Base-by-base conservation (phyloP, 2,797 vertebrate species). In the Glyptemys insculpta region DNA sequence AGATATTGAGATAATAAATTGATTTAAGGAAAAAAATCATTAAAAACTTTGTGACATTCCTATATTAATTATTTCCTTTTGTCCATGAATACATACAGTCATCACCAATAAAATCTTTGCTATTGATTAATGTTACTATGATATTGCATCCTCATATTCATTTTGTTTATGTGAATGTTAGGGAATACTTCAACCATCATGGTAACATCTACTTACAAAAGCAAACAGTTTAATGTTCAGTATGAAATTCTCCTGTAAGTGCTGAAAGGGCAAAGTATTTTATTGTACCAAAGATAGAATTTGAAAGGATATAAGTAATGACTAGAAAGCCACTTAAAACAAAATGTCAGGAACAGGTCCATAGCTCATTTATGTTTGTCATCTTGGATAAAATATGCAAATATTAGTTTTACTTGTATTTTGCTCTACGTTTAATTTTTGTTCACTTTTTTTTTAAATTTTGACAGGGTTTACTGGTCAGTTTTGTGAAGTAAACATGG, bases 381-480 rank as follows among this genome's bases (percentile, higher is more conserved):
- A 19, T 86, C 12, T 81, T 81, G 47, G 57, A 89, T 5, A 54
- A 83, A 81, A 50, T 57, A 2, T 84, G 19, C 3, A 15, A 87
- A 68, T 83, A 49, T 53, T 47, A 37, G 19, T 80, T 34, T 68
- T 31, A 12, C 68, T 11, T 84, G 16, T 76, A 4, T 91, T 94
- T 72, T 37, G 14, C 25, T 68, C 12, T 14, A 72, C 19, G 4
- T 37, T 53, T 19, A 27, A 7, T 52, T n/a, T 68, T 88, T 53
- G 34, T 21, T 31, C 57, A 31, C 21, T 93, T 1, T 87, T 0
- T 91, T 87, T 50, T 50, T 50, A 2, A 44, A 16, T 95, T 91
- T 91, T 2, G 5, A 83, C 93, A 99, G 99, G 99, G 95, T 98
- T 98, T 95, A 98, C 97, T 31, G 99, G 99, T 12, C 97, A 80